A percentile compares a stretch with the other conserved stretches of the same genome.
phyloP scores from a whole-genome alignment of 1,140 invertebrate species.

The Colletes gigas region DNA sequence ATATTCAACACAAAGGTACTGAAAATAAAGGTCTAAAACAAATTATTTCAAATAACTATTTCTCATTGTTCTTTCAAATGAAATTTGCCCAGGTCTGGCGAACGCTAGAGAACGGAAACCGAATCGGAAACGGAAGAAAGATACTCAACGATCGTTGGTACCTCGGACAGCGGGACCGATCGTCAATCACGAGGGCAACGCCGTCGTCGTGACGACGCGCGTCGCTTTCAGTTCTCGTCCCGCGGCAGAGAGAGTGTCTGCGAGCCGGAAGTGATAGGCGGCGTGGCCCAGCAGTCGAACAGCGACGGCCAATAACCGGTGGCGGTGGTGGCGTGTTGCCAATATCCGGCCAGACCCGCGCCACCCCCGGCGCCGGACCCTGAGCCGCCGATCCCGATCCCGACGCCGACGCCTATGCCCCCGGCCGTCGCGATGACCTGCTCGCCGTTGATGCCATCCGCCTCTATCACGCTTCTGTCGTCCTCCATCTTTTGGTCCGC shows the following conservation, averaged over 20 bases:
- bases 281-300: conserved; percentile 79
- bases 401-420: conserved; percentile 67
- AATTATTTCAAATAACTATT: no score
- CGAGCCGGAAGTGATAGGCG: conserved; percentile 68
- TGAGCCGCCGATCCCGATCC: conserved; percentile 60
- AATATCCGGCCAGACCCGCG: conserved; percentile 74
- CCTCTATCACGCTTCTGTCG: conserved; percentile 56
- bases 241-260: conserved; percentile 72
- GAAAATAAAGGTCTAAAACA: no score
- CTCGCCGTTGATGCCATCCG: conserved; percentile 34
- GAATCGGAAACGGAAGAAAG: background rate
- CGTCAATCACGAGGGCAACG: background rate
- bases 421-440: conserved; percentile 45
- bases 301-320: conserved; percentile 77
- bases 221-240: conserved; percentile 74
- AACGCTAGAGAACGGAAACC: background rate
- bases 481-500: conserved; percentile 77
- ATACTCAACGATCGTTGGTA: background rate
- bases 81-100: no score
- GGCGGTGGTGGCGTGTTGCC: conserved; percentile 75
- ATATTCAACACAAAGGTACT: no score
- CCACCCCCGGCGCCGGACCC: conserved; percentile 6
- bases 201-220: background rate
- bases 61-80: no score
- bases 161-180: background rate